Evolutionary conservation across 2,113 vertebrate genomes (phyloP).

Genomic region (Apus apus): DNA sequence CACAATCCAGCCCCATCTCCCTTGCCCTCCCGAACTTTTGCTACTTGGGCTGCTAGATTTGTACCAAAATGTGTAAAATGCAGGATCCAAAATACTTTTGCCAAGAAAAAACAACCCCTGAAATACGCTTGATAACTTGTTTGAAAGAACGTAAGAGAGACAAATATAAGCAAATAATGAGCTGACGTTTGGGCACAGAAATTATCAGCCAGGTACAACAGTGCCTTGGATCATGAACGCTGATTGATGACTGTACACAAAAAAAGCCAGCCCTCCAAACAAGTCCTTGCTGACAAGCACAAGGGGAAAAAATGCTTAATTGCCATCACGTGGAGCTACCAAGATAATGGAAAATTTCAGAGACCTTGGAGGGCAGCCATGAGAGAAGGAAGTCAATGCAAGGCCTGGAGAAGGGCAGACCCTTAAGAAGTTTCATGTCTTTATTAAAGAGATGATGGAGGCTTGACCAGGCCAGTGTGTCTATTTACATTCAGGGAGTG

Average conservation of each 20-base stretch:
- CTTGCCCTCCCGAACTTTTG: not conserved
- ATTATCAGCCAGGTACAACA: conserved; percentile 7
- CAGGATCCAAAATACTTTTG: not conserved
- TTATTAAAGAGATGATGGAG: not conserved
- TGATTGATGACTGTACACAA: not conserved
- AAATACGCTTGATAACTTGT: rapidly evolving
- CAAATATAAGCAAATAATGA: not conserved
- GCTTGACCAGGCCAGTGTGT: not conserved
- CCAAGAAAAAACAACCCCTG: not conserved
- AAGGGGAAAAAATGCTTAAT: not conserved
- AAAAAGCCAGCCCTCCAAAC: not conserved
- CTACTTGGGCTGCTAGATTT: not conserved
- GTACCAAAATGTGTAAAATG: not conserved
- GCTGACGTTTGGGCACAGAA: not conserved
- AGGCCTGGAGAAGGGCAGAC: not conserved
- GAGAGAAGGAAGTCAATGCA: conserved; percentile 1
- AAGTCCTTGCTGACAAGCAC: conserved; percentile 28
- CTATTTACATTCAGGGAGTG: not conserved
- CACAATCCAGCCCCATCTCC: not conserved
- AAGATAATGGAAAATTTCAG: conserved; percentile 43
- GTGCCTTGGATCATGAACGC: not conserved
- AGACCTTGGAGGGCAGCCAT: conserved; percentile 35
- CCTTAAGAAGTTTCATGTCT: not conserved
- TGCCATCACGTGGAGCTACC: not conserved
- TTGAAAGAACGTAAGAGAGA: not conserved